A percentile compares a stretch with the other conserved stretches of the same genome.
These are phyloP conservation scores for Antheraea yamamai DNA, from an alignment of 2,888 invertebrate genomes.

Conservation along the genomic window DNA sequence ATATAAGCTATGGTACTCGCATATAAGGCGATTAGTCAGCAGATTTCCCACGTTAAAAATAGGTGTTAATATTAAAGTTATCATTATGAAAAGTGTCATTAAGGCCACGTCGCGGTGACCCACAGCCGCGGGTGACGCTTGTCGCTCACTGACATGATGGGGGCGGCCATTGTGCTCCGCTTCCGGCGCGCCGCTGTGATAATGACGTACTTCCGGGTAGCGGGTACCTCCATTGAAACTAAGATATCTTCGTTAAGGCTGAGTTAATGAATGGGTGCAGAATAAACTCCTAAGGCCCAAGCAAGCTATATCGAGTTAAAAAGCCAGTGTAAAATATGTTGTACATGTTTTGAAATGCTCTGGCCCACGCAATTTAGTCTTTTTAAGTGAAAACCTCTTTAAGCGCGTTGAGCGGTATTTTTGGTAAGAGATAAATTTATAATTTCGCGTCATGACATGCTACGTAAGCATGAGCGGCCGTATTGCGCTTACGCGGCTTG, in stretches of 20 bases:
- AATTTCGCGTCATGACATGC: too few species aligned
- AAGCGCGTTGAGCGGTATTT: too few species aligned
- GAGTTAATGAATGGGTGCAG: neutral
- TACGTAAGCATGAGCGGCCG: too few species aligned
- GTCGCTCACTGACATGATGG: neutral
- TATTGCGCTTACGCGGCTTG: too few species aligned
- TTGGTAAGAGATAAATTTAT: too few species aligned
- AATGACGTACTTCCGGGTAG: slow-evolving; percentile 5
- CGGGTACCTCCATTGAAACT: neutral
- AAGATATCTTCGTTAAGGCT: neutral
- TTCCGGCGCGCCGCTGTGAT: neutral
- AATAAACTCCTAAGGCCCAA: neutral
- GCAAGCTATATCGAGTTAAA: too few species aligned
- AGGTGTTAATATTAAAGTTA: neutral
- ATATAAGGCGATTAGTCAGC: neutral
- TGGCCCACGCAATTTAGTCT: too few species aligned
- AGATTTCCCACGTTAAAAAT: neutral
- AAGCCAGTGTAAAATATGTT: too few species aligned
- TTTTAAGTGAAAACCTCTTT: too few species aligned
- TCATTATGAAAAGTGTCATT: slow-evolving; percentile 1
- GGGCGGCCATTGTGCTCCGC: neutral
- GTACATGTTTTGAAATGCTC: too few species aligned
- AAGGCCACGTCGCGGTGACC: neutral
- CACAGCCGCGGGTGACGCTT: slow-evolving; percentile 1
- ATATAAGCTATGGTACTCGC: neutral